Base-by-base conservation (phyloP, 2,113 vertebrate genomes). In the Aldabrachelys gigantea region DNA sequence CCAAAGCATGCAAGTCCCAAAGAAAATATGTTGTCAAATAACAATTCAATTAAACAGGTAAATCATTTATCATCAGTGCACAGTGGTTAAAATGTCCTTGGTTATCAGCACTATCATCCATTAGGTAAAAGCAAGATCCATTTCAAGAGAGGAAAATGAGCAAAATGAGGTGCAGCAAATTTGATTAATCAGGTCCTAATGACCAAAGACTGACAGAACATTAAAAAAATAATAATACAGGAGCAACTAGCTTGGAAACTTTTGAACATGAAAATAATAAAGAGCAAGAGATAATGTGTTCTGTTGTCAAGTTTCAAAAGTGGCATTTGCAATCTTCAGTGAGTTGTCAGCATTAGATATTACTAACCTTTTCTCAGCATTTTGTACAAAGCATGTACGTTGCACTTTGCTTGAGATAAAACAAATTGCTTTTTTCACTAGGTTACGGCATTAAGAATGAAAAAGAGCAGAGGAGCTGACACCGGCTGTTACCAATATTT, bases 41-140 rank as follows among this genome's bases (percentile, higher is more conserved):
- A 89, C 89, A 94, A 97, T 97, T 98, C 92, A 96, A 95, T 98
- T 98, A 97, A 97, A 88, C 75, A 62, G 69, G 44, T 80, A 95
- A 96, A 62, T 50, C 89, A 97, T 97, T 84, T 96, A 96, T 98
- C 96, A 97, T 94, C 80, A 92, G 27, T 84, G 14, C 54, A 83
- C 13, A 72, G 87, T 97, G 94, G 98, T 98, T 98, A 98, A 98
- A 98, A 97, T 92, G 94, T 96, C 96, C 82, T 91, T 88, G 96
- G 80, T 96, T 98, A 98, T 98, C 96, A 97, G 75, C 24, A 72
- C 54, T 78, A 86, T 92, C 75, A 96, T 97, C 89, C 84, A 91
- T 97, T 98, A 98, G 95, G 95, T 92, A 96, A 96, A 97, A 78
- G 87, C 80, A 96, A 89, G 86, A 96, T 94, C 82, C 50, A 92